phyloP scores from a whole-genome alignment of 2,888 invertebrate species.

The Eulithis prunata region DNA sequence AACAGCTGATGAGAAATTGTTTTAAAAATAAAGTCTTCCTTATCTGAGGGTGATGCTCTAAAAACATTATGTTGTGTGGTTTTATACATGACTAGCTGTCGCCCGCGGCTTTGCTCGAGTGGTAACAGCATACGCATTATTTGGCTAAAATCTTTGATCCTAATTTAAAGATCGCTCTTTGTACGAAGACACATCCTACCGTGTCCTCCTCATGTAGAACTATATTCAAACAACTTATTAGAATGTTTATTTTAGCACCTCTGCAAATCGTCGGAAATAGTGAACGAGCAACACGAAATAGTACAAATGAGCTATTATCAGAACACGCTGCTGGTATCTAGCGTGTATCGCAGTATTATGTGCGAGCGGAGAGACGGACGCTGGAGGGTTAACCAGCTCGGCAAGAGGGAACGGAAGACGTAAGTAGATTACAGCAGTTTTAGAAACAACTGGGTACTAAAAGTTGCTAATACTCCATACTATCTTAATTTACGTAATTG shows the following conservation, averaged over 20 bases:
- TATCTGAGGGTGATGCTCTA: constrained; percentile 8
- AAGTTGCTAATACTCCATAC: no score
- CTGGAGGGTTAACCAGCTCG: constrained; percentile 91
- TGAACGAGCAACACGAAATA: constrained; percentile 93
- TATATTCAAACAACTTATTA: no score
- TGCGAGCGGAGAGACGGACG: constrained; percentile 84
- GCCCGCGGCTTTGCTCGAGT: no score
- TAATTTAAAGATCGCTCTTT: no score
- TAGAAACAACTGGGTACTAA: not conserved
- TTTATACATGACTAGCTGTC: no score
- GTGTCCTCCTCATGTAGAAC: no score
- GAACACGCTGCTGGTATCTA: constrained; percentile 90
- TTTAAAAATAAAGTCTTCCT: constrained; percentile 5
- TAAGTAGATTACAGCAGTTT: constrained; percentile 52
- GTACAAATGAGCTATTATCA: constrained; percentile 93
- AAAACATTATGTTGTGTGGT: not conserved
- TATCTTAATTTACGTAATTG: no score
- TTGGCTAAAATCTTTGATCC: no score
- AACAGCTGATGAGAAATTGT: constrained; percentile 3
- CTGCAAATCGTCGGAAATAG: constrained; percentile 91
- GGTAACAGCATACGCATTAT: no score
- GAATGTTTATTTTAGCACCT: constrained; percentile 85
- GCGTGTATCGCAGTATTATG: constrained; percentile 91
- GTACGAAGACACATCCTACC: no score
- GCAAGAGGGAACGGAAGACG: constrained; percentile 94